Percentiles rank a stretch among this genome's conserved stretches.
phyloP scores from a whole-genome alignment of 2,888 invertebrate genomes.

The Octonoba sinensis region DNA sequence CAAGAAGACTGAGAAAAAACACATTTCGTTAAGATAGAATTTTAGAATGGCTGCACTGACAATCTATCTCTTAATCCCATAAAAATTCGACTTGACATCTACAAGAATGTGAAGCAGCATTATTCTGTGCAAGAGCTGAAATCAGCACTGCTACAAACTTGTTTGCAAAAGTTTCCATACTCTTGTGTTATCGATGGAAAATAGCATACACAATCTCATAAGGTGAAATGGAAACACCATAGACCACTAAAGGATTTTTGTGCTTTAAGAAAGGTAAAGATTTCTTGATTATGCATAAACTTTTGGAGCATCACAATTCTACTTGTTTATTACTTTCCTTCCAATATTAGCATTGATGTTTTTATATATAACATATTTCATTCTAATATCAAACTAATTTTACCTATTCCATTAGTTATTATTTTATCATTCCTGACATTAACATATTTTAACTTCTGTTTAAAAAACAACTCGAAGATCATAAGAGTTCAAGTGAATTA shows the following conservation, averaged over 20 bases:
- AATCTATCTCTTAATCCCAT: too few species aligned
- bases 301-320: too few species aligned
- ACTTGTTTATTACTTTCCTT: too few species aligned
- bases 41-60: too few species aligned
- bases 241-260: background rate
- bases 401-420: too few species aligned
- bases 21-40: too few species aligned
- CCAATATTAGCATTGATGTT: too few species aligned
- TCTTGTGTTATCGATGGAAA: background rate
- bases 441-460: background rate
- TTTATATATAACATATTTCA: too few species aligned
- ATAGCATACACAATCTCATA: background rate
- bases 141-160: background rate
- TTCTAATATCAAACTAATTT: too few species aligned
- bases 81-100: too few species aligned
- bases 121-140: background rate
- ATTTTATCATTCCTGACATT: too few species aligned
- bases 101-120: background rate
- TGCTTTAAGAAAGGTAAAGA: background rate
- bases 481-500: background rate
- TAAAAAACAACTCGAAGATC: background rate
- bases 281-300: background rate
- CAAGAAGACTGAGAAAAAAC: too few species aligned
- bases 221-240: background rate
- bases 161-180: background rate